phyloP scores from a whole-genome alignment of 1,140 invertebrate genomes.

The Gyrodactylus salaris region DNA sequence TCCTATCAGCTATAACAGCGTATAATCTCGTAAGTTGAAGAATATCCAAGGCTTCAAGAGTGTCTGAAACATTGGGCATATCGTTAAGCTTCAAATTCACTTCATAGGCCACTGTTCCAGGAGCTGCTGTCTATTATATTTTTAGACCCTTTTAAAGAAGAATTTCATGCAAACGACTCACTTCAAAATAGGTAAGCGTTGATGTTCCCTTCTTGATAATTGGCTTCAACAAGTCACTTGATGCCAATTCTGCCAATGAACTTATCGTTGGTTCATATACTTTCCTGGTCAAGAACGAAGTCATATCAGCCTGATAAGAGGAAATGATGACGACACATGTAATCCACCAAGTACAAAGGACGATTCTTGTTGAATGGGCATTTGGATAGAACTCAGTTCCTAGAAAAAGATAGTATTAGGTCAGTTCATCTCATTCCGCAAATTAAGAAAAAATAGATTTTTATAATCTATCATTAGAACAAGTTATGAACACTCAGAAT shows the following conservation, averaged over 20 bases:
- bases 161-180: no score
- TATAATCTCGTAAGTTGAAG: not conserved
- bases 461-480: no score
- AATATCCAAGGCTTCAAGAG: not conserved
- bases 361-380: not conserved
- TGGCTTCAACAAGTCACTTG: not conserved
- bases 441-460: no score
- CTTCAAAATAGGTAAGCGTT: not conserved
- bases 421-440: not conserved
- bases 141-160: not conserved
- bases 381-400: conserved; percentile 6
- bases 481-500: no score
- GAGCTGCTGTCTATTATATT: not conserved
- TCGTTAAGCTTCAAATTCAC: not conserved
- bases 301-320: conserved; percentile 4
- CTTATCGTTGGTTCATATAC: not conserved
- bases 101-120: not conserved
- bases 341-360: conserved; percentile 3
- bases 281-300: not conserved
- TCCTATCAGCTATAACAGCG: not conserved
- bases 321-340: not conserved
- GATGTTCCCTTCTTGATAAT: not conserved
- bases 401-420: no score
- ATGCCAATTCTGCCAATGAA: not conserved
- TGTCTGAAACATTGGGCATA: not conserved